Base-by-base conservation (phyloP, 1,140 invertebrate species). In the Propsilocerus akamusi region DNA sequence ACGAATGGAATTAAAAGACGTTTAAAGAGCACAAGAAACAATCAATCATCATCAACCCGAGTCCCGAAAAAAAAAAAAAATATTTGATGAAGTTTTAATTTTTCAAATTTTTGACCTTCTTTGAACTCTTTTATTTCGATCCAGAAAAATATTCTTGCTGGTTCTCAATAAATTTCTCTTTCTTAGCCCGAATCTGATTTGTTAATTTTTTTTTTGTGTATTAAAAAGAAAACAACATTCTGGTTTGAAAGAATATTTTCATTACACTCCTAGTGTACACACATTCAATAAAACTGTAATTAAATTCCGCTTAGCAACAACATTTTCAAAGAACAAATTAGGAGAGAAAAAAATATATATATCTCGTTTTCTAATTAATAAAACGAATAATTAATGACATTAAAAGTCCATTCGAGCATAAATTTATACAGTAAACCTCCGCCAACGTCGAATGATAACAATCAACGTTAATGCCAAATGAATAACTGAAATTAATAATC, bases 51-150 rank as follows among this genome's bases (percentile, higher is more conserved):
- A 41, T 41, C 34, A 41, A 41, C 14, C 34, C 14, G 22, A 14
- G 14, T 20, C 17, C 34, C 28, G 28, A 30, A 30, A 41, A 41
- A 41, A 41, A 41, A n/a, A n/a, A n/a, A n/a, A n/a, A n/a, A n/a
- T n/a, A n/a, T n/a, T 41, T 41, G 34, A 41, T 41, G 34, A 41
- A 41, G 34, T 41, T 41, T 41, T 41, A 41, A 41, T 41, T 41
- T 41, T 20, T 17, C 4, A 41, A 41, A 20, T 20, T n/a, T n/a
- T n/a, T n/a, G n/a, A n/a, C n/a, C n/a, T n/a, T n/a, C n/a, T n/a
- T 20, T 20, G 14, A 41, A 41, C 8, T 41, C 17, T 41, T 30
- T 30, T 30, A 30, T 41, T 20, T 41, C 22, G 34, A 41, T 20
- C 34, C 22, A 14, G 22, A 41, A 14, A n/a, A n/a, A n/a, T n/a